Evolutionary conservation across 2,888 invertebrate genomes (phyloP).

Genomic region (Noctuana brunneofusca): DNA sequence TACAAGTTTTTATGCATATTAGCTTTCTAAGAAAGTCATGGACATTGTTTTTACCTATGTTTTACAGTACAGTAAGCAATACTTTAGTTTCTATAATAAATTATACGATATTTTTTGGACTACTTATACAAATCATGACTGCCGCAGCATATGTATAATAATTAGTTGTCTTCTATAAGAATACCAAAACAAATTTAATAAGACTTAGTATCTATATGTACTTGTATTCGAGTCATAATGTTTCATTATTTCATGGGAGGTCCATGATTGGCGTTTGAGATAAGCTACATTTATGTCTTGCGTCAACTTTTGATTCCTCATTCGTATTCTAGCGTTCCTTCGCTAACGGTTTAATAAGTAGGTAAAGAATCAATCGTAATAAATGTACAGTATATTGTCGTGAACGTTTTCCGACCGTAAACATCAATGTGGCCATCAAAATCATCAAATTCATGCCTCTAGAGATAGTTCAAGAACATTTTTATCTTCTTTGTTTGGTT

Average conservation of each 20-base stretch:
- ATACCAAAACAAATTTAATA: no score
- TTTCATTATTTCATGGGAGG: slow-evolving; percentile 1
- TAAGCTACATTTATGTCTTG: slow-evolving; percentile 16
- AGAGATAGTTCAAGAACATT: background rate
- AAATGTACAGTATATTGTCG: slow-evolving; percentile 36
- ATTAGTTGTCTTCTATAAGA: no score
- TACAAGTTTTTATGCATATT: slow-evolving; percentile 6
- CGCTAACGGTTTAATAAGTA: slow-evolving; percentile 44
- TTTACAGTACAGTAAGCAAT: background rate
- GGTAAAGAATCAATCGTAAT: slow-evolving; percentile 36
- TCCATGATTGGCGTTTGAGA: slow-evolving; percentile 1
- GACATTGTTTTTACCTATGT: background rate
- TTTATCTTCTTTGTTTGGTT: background rate
- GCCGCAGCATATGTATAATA: no score
- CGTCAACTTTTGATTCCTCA: slow-evolving; percentile 40
- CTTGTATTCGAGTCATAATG: no score
- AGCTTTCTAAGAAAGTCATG: slow-evolving; percentile 20
- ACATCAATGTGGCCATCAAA: slow-evolving; percentile 7
- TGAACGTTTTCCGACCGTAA: slow-evolving; percentile 28
- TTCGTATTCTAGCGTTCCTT: slow-evolving; percentile 45
- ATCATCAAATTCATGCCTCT: background rate
- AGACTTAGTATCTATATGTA: no score
- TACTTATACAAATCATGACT: no score
- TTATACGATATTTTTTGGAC: no score
- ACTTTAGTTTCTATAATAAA: background rate